Conservation (phyloP, 2,888 invertebrate species). For the Archips crataeganus region DNA sequence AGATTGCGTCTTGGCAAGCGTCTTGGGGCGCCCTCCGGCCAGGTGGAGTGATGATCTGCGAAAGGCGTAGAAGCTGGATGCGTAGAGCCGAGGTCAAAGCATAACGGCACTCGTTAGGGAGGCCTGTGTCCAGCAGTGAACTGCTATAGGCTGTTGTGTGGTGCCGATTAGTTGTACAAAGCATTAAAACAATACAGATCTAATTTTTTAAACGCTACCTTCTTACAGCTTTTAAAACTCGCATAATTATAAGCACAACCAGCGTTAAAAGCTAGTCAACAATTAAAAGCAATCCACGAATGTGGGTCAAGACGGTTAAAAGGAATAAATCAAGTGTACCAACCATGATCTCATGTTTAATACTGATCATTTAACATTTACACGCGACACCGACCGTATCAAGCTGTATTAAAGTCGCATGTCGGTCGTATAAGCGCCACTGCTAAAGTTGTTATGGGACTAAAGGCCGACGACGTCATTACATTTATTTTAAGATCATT, state of each 20-base stretch:
- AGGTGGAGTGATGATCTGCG: no score
- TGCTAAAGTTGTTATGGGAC: conserved; percentile 49
- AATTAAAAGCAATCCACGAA: conserved; percentile 83
- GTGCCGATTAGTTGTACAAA: background rate
- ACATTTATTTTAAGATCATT: conserved; percentile 80
- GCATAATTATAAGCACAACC: conserved; percentile 21
- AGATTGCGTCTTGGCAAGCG: no score
- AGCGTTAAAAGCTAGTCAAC: conserved; percentile 76
- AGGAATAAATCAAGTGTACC: conserved; percentile 81
- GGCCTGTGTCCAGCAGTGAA: no score
- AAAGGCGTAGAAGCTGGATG: no score
- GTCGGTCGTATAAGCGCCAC: conserved; percentile 45
- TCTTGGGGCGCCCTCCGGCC: no score
- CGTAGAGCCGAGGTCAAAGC: no score
- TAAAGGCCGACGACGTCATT: conserved; percentile 74
- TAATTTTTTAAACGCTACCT: background rate
- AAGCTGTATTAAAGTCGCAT: conserved; percentile 50
- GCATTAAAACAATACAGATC: background rate
- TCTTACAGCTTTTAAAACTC: background rate
- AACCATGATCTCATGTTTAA: conserved; percentile 78
- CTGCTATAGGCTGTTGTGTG: no score
- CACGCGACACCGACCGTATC: conserved; percentile 55
- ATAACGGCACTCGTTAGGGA: no score
- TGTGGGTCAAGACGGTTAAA: conserved; percentile 83
- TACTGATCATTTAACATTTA: conserved; percentile 50